phyloP scores from a whole-genome alignment of 2,113 vertebrate genomes.

The Seriola rivoliana region DNA sequence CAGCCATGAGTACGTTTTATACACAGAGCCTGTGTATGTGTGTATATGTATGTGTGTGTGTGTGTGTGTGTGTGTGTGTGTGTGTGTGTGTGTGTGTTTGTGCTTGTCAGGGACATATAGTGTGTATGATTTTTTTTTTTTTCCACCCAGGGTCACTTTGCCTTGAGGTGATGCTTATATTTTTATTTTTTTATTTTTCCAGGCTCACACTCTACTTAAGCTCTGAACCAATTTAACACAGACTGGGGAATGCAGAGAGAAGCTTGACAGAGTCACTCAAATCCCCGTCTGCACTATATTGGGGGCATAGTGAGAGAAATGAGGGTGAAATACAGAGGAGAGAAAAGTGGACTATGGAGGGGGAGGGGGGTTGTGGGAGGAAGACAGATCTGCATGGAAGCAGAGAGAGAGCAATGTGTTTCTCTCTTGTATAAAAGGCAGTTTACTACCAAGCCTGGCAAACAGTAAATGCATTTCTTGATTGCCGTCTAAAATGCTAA shows the following conservation, averaged over 20 bases:
- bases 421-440: conserved; percentile 11
- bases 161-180: conserved; percentile 66
- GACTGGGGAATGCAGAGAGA: conserved; percentile 57
- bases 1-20: background rate
- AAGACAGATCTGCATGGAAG: conserved; percentile 32
- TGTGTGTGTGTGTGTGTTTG: background rate
- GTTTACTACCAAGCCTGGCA: conserved; percentile 17
- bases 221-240: conserved; percentile 79
- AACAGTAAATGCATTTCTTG: conserved; percentile 30
- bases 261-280: conserved; percentile 77
- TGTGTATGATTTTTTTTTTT: background rate
- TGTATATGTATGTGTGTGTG: background rate
- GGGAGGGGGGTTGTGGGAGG: background rate
- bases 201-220: conserved; percentile 68
- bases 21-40: background rate
- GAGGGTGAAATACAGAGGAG: conserved; percentile 54
- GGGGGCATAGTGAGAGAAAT: conserved; percentile 57
- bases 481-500: conserved; percentile 38
- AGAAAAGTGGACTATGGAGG: conserved; percentile 35
- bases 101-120: conserved; percentile 45
- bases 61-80: background rate
- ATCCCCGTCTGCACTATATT: conserved; percentile 67
- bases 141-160: conserved; percentile 70
- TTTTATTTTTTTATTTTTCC: conserved; percentile 48
- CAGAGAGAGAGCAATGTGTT: background rate